Evolutionary conservation across 2,888 invertebrate species (phyloP), one percentile per base, ranked within the genome.

Genomic region (Thalpophila matura): DNA sequence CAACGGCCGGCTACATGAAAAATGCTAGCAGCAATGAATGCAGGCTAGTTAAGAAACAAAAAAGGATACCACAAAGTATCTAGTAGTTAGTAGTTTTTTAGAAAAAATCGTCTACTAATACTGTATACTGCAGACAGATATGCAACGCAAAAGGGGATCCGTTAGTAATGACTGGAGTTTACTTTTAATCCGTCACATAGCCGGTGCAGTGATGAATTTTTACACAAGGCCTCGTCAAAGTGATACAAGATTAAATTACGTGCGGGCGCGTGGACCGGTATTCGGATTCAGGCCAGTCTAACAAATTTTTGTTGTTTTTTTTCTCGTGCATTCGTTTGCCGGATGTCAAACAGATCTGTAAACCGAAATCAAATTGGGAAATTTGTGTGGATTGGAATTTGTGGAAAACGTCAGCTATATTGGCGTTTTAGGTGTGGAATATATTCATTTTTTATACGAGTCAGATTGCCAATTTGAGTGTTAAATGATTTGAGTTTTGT

Each of bases 181-280:
- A 80, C 74, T 64, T 79, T 74, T 67, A 79, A 83, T 80, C 80
- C 63, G 70, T 75, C 66, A 64, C 68, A 64, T 70, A 69, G 66
- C 60, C 55, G 42, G 58, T 61, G 60, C 69, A 61, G 63, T 72
- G 71, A 83, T 82, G 77, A 82, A 77, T 81, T 82, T 82, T 87
- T 83, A 81, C 81, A 86, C 81, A 83, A 86, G 83, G 83, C 78
- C 84, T 82, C 83, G 87, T 89, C 91, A 92, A 92, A 91, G 91
- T 88, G 90, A 87, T 86, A 85, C 86, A 84, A 85, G 89, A 92
- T 92, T 89, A 86, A 91, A 92, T 93, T 91, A 93, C 90, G 84
- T 82, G 79, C 83, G 84, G 82, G 68, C 84, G 80, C 83, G 83
- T 80, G 86, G 85, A 79, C 82, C 75, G 80, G 80, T 77, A 80